Evolutionary conservation across 2,797 vertebrate species (phyloP).

Genomic region (Vultur gryphus): DNA sequence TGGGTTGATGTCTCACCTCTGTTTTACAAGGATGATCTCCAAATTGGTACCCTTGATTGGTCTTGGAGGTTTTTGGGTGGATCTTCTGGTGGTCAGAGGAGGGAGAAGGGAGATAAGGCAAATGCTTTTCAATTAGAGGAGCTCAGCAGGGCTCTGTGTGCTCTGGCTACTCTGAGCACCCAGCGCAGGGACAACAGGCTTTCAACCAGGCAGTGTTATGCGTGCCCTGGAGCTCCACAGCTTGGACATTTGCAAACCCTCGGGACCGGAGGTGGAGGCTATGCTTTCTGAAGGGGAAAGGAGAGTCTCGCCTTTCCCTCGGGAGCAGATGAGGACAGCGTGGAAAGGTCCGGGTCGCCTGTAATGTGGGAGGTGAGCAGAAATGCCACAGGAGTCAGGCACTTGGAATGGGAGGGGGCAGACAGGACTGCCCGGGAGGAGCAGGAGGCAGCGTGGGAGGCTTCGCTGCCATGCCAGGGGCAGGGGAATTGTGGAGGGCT

Average conservation of each 20-base stretch:
- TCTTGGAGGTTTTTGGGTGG: background rate
- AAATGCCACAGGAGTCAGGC: conserved; percentile 52
- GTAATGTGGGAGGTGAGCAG: conserved; percentile 15
- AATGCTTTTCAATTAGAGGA: background rate
- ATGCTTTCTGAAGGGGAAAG: background rate
- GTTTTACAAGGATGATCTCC: background rate
- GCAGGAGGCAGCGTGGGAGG: background rate
- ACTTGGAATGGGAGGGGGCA: conserved; percentile 37
- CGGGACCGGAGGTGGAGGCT: background rate
- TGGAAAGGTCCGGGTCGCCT: background rate
- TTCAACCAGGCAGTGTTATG: background rate
- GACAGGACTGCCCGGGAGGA: background rate
- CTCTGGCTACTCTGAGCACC: background rate
- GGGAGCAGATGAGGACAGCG: background rate
- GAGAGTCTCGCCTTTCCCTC: background rate
- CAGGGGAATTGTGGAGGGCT: background rate
- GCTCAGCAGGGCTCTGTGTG: background rate
- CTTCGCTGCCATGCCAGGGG: background rate
- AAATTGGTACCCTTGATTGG: background rate
- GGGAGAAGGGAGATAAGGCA: background rate
- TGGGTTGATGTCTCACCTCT: background rate
- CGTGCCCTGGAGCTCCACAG: background rate
- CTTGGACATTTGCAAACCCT: background rate
- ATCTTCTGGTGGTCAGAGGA: background rate
- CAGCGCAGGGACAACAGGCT: accelerated